These are phyloP conservation scores for Helicorthomorpha holstii DNA, from an alignment of 1,140 invertebrate genomes.

Conservation along the genomic window DNA sequence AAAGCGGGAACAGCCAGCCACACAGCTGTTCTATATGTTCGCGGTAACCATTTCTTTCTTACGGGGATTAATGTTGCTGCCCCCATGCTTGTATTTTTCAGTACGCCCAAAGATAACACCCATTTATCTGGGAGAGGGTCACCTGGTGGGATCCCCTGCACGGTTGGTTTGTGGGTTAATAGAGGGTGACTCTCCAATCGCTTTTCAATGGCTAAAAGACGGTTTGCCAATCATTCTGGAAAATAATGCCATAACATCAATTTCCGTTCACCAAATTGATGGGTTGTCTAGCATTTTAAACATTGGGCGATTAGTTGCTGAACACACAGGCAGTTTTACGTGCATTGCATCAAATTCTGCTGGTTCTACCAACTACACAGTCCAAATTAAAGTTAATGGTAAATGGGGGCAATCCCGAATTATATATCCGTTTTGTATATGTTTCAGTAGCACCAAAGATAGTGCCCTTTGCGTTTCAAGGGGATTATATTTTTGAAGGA, in stretches of 20 bases:
- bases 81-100: too few species aligned
- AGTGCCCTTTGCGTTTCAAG: too few species aligned
- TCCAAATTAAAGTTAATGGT: conserved; percentile 34
- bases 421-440: too few species aligned
- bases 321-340: conserved; percentile 39
- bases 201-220: conserved; percentile 38
- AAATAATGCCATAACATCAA: conserved; percentile 24
- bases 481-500: too few species aligned
- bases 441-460: too few species aligned
- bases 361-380: conserved; percentile 28
- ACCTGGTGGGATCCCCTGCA: conserved; percentile 10
- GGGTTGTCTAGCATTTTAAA: conserved; percentile 38
- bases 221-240: conserved; percentile 18
- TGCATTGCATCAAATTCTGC: conserved; percentile 41
- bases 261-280: conserved; percentile 40
- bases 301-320: conserved; percentile 39
- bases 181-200: conserved; percentile 15
- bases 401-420: too few species aligned
- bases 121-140: too few species aligned
- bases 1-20: too few species aligned
- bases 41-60: too few species aligned
- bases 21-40: too few species aligned
- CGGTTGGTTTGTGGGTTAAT: conserved; percentile 15
- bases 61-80: too few species aligned
- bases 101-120: too few species aligned